Percentiles rank a stretch among this genome's conserved stretches.
Conservation (phyloP, 2,888 invertebrate species). For the Periphyllus acericola region DNA sequence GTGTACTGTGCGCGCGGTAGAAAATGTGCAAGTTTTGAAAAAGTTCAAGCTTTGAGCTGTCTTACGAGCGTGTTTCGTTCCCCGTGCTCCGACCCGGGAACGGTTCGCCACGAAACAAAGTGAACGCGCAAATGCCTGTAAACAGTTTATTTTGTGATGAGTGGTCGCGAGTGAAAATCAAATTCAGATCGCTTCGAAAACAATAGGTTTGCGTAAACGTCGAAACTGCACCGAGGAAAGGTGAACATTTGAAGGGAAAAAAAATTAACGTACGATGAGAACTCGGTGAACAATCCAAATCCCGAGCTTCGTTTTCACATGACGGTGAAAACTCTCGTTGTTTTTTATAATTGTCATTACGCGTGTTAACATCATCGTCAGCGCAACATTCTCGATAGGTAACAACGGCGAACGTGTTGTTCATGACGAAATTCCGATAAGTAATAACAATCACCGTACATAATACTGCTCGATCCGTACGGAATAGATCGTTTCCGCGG, state of each 20-base stretch:
- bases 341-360: no score
- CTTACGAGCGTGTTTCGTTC: not conserved
- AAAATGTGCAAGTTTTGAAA: not conserved
- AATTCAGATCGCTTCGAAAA: slow-evolving; percentile 24
- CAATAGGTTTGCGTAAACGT: slow-evolving; percentile 39
- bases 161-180: slow-evolving; percentile 23
- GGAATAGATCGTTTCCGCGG: no score
- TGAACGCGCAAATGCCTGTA: not conserved
- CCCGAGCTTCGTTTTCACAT: slow-evolving; percentile 12
- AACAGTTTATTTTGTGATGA: not conserved
- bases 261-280: slow-evolving; percentile 3
- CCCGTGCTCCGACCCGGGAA: not conserved
- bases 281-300: slow-evolving; percentile 38
- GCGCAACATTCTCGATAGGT: not conserved
- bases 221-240: slow-evolving; percentile 25
- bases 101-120: not conserved
- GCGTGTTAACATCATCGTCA: not conserved
- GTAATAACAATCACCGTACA: not conserved
- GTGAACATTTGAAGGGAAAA: not conserved
- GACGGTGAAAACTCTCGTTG: slow-evolving; percentile 34
- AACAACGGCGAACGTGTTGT: not conserved
- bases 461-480: not conserved
- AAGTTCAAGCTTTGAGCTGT: slow-evolving; percentile 7
- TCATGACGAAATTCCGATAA: not conserved
- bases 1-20: no score